Conservation (phyloP, 2,113 vertebrate species). For the Sciurus niger region DNA sequence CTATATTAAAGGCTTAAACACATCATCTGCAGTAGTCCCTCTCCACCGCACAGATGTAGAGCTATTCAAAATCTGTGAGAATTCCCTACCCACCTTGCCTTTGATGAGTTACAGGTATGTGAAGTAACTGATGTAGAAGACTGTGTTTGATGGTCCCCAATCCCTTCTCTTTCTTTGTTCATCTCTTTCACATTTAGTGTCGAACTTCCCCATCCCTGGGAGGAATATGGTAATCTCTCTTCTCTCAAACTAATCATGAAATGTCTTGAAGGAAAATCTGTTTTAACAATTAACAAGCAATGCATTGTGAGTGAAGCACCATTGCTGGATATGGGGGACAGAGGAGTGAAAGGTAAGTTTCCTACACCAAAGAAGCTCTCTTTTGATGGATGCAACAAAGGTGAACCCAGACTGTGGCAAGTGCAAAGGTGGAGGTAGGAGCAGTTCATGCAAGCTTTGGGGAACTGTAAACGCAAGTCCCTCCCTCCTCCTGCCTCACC, state of each 20-base stretch:
- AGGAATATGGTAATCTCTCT: not conserved
- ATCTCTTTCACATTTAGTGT: not conserved
- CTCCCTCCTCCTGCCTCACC: not conserved
- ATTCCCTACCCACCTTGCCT: not conserved
- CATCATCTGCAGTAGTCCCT: not conserved
- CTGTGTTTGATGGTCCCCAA: not conserved
- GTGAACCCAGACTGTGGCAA: not conserved
- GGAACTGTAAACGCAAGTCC: rapidly evolving
- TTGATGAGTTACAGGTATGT: slow-evolving; percentile 14
- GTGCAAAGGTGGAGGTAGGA: not conserved
- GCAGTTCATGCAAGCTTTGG: not conserved
- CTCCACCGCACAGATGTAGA: not conserved
- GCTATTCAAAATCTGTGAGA: not conserved
- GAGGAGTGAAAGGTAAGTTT: not conserved
- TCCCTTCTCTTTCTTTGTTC: not conserved
- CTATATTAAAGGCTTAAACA: not conserved
- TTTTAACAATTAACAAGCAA: slow-evolving; percentile 18
- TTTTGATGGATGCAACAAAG: not conserved
- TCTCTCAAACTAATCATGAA: slow-evolving; percentile 33
- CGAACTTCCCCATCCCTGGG: not conserved
- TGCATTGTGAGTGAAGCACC: not conserved
- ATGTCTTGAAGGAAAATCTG: slow-evolving; percentile 39
- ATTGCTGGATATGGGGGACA: not conserved
- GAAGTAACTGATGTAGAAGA: not conserved
- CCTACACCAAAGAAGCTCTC: not conserved